Base-by-base conservation (phyloP, 2,888 invertebrate genomes). In the Ectobius pallidus region DNA sequence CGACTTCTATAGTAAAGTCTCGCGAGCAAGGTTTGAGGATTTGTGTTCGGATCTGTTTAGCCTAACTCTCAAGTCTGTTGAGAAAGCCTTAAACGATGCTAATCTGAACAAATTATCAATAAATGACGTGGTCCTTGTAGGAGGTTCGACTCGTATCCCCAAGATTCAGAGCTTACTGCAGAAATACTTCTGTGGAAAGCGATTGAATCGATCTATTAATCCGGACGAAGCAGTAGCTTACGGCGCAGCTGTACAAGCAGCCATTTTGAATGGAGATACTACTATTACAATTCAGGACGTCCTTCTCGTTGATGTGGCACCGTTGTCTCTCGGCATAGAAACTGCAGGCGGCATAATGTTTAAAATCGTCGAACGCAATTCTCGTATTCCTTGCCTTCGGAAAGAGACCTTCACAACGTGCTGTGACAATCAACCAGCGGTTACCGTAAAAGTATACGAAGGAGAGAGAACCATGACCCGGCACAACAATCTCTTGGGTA, bases 191-290 rank as follows among this genome's bases (percentile, higher is more conserved):
- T 79, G 79, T 71, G 91, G 91, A 7, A 92, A 92, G 82, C 85
- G 87, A 52, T 83, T 93, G 18, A 82, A 82, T 75, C 80, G 81
- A 76, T 80, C 81, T 27, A 82, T 84, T 67, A 83, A 84, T n/a
- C 91, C 91, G 1, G 92, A 90, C 79, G 90, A 90, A 79, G 90
- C 90, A n/a, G 89, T 90, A 11, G 90, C 90, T 0, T 91, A 90
- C 78, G 89, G 89, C n/a, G 89, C 89, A 20, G 89, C 90, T 73
- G 87, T 90, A 1, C 89, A 90, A 79, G 89, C 88, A 7, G 88
- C 88, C 73, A 88, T 89, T 75, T 81, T 90, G 72, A 81, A 84
- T 18, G 89, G 89, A 52, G 87, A 88, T 80, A 84, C 86, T 73
- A 86, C 85, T 30, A 83, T 84, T 25, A 79, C 80, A 32, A 88